Evolutionary conservation across 2,113 vertebrate genomes (phyloP), one percentile per base, ranked within the genome.

Genomic region (Neolamprologus sp.): DNA sequence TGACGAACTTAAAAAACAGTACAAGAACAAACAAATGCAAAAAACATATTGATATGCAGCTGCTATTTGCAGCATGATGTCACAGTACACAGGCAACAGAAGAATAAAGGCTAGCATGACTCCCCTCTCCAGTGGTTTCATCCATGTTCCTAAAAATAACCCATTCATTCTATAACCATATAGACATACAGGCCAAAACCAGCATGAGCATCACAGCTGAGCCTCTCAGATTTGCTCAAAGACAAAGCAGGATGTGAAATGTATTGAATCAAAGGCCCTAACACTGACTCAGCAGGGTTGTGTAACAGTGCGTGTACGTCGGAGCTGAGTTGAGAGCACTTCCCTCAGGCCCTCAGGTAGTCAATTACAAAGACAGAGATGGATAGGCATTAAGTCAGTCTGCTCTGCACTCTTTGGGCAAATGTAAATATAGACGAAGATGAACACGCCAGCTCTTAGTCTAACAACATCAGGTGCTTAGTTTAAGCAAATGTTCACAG

Each of bases 131-230:
- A 35, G 68, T 93, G 93, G 94, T 91, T 65, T 21, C 87, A 58
- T 90, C 93, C 89, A 71, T 71, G 65, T 26, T 81, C 10, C 93
- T 94, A 94, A 91, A 95, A 95, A 94, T 95, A 93, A 51, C 86
- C 85, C 91, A 93, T 94, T 95, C 92, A 95, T 85, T 88, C 80
- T 49, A 78, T 78, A 33, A 87, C 21, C 84, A 85, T 87, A 88
- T 80, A 91, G 78, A 87, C 60, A 68, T 68, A 71, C 78, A 73
- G 84, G 68, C 71, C 87, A 89, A 85, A 85, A 30, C 7, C 30
- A 71, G 84, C 89, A 79, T 37, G 86, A 78, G 60, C 83, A 51
- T 80, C 86, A 49, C 86, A 92, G 90, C 89, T 89, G 57, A 42
- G 87, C 79, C 81, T 85, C 80, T 84, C 83, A 73, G 42, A 87